These are phyloP conservation scores for Asarcornis scutulata DNA, from an alignment of 2,113 vertebrate genomes.

Conservation along the genomic window DNA sequence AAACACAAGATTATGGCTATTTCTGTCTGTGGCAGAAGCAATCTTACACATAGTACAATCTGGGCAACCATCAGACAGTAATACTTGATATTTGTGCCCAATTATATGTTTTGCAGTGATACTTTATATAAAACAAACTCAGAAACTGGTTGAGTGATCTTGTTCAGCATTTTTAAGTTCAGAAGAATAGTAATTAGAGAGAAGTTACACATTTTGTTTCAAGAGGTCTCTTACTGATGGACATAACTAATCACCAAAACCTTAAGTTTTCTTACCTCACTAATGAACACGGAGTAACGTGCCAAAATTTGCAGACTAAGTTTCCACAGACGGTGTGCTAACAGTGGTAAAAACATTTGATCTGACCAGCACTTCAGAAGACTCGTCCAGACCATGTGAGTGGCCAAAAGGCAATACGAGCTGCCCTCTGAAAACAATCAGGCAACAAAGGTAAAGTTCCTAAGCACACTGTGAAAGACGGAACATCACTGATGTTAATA, in stretches of 20 bases:
- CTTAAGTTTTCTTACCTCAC: slow-evolving; percentile 80
- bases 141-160: background rate
- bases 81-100: background rate
- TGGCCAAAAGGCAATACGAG: slow-evolving; percentile 85
- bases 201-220: background rate
- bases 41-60: background rate
- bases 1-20: background rate
- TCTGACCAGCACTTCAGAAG: slow-evolving; percentile 90
- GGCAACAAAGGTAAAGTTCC: background rate
- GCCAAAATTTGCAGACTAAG: slow-evolving; percentile 90
- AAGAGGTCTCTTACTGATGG: background rate
- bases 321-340: slow-evolving; percentile 94
- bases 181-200: background rate
- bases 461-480: background rate
- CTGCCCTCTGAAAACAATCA: slow-evolving; percentile 79
- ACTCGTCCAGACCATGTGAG: slow-evolving; percentile 86
- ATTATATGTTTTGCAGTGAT: background rate
- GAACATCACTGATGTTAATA: background rate
- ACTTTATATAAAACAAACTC: background rate
- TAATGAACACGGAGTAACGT: slow-evolving; percentile 87
- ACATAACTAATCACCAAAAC: background rate
- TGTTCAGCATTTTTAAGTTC: background rate
- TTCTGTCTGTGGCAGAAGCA: background rate
- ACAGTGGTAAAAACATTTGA: slow-evolving; percentile 84
- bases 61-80: background rate